Conservation (phyloP, 2,888 invertebrate genomes). For the Agrilus cyanescens region DNA sequence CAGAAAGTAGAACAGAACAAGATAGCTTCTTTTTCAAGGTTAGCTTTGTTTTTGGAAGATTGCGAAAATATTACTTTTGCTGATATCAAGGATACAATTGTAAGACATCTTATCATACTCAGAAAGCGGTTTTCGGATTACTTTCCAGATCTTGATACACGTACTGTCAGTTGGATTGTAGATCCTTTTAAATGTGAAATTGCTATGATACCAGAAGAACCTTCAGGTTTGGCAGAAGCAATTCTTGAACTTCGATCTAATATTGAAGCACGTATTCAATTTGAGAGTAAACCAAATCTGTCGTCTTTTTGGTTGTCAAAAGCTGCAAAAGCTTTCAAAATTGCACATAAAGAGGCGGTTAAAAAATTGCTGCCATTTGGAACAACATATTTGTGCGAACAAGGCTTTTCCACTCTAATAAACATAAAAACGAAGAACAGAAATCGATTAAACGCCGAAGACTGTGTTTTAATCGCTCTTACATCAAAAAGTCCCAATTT, state of each 20-base stretch:
- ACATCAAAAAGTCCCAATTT: too few relatives aligned
- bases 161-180: slow-evolving; percentile 14
- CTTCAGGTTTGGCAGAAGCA: slow-evolving; percentile 14
- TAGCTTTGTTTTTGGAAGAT: too few relatives aligned
- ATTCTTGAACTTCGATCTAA: slow-evolving; percentile 17
- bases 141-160: slow-evolving; percentile 17
- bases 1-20: slow-evolving; percentile 17
- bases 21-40: too few relatives aligned
- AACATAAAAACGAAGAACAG: too few relatives aligned
- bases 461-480: too few relatives aligned
- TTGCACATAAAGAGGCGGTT: slow-evolving; percentile 13
- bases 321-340: slow-evolving; percentile 20
- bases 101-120: slow-evolving; percentile 18
- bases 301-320: slow-evolving; percentile 18
- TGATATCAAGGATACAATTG: slow-evolving; percentile 16
- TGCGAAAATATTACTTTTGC: slow-evolving; percentile 17
- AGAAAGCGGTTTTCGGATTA: slow-evolving; percentile 17
- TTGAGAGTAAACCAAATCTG: too few relatives aligned
- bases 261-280: too few relatives aligned
- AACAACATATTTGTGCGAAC: too few relatives aligned
- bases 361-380: too few relatives aligned
- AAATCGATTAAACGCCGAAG: too few relatives aligned
- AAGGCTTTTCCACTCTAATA: too few relatives aligned
- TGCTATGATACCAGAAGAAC: slow-evolving; percentile 12
- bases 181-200: too few relatives aligned